A percentile compares a stretch with the other conserved stretches of the same genome.
Evolutionary conservation across 1,140 invertebrate species (phyloP).

Genomic region (Aphelinus atriplicis): DNA sequence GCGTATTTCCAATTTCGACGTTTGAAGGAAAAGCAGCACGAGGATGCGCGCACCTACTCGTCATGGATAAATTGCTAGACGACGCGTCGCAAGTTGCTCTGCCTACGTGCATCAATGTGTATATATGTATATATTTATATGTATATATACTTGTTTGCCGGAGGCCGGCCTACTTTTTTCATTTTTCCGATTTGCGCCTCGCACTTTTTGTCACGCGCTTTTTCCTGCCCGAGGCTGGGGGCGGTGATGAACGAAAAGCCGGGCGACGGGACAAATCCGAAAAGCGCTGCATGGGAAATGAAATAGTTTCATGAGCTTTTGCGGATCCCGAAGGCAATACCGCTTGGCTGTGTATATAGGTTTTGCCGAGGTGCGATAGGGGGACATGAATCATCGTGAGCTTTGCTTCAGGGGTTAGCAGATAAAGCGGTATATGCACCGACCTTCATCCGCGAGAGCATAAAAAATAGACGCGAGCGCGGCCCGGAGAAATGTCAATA

Average conservation of each 20-base stretch:
- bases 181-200: neutral
- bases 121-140: neutral
- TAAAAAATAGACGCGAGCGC: no score
- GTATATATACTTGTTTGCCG: neutral
- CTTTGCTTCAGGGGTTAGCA: no score
- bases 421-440: no score
- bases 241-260: conserved; percentile 3
- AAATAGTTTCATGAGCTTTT: conserved; percentile 1
- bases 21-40: neutral
- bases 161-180: neutral
- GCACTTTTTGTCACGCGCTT: neutral
- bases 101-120: neutral
- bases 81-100: no score
- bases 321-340: neutral
- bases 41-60: neutral
- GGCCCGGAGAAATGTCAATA: no score
- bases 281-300: neutral
- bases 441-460: no score
- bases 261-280: neutral
- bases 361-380: no score
- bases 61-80: conserved; percentile 21
- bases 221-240: neutral
- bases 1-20: conserved; percentile 1
- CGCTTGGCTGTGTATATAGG: no score
- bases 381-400: no score